Conservation (phyloP, 2,888 invertebrate genomes). For the Anagyrus pseudococci region DNA sequence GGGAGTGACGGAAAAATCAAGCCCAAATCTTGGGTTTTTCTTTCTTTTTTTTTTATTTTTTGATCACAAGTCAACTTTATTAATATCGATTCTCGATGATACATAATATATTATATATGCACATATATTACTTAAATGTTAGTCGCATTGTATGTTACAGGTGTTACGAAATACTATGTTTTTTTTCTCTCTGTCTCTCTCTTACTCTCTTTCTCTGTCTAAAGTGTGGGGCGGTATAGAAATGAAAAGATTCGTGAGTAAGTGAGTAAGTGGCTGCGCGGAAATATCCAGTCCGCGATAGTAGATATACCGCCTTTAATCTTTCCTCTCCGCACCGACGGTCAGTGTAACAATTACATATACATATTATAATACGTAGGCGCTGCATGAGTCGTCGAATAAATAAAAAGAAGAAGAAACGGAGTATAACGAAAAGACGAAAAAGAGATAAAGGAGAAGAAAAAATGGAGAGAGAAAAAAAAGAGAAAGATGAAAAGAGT, state of each 20-base stretch:
- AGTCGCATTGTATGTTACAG: conserved; percentile 45
- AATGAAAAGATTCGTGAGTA: conserved; percentile 16
- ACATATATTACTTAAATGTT: conserved; percentile 45
- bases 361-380: neutral
- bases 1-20: no score
- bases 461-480: conserved; percentile 4
- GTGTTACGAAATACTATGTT: conserved; percentile 37
- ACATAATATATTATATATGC: conserved; percentile 41
- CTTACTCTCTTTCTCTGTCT: no score
- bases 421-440: conserved; percentile 13
- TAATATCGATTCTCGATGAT: conserved; percentile 40
- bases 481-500: no score
- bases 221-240: conserved; percentile 21
- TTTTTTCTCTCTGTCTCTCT: conserved; percentile 22
- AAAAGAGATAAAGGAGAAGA: conserved; percentile 10
- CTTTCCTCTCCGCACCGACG: no score
- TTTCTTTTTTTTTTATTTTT: no score
- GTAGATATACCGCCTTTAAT: no score
- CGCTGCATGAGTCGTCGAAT: conserved; percentile 25
- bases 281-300: conserved; percentile 2
- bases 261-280: neutral
- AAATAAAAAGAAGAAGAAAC: conserved; percentile 27
- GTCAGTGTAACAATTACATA: conserved; percentile 21
- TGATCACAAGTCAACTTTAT: conserved; percentile 45
- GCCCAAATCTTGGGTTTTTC: no score